phyloP scores from a whole-genome alignment of 2,888 invertebrate species.

The Agrilus mali region DNA sequence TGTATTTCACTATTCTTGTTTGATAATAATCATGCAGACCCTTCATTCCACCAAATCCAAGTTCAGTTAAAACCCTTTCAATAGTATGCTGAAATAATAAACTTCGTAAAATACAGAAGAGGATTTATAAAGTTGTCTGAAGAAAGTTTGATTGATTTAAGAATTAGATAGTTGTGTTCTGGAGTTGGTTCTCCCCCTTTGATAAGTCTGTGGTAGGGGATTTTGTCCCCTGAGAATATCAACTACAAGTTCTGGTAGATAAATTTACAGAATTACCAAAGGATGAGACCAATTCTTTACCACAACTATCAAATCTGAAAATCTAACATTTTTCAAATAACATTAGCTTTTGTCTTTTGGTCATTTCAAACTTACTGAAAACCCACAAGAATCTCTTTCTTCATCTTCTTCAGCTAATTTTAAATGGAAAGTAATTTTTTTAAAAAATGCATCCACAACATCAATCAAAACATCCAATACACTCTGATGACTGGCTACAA shows the following conservation, averaged over 20 bases:
- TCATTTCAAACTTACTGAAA: slow-evolving; percentile 34
- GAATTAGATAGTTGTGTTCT: too few species aligned
- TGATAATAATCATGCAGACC: slow-evolving; percentile 47
- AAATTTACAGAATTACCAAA: too few species aligned
- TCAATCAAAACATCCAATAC: slow-evolving; percentile 37
- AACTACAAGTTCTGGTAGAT: too few species aligned
- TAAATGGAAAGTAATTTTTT: slow-evolving; percentile 36
- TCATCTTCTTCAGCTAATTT: slow-evolving; percentile 41
- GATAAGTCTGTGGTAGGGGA: too few species aligned
- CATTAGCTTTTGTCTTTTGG: too few species aligned
- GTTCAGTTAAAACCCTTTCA: slow-evolving; percentile 46
- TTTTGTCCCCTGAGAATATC: too few species aligned
- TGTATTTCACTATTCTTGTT: slow-evolving; percentile 28
- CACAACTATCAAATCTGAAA: too few species aligned
- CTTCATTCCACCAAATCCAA: slow-evolving; percentile 44
- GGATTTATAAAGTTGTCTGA: not conserved
- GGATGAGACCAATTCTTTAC: too few species aligned
- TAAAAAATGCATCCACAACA: slow-evolving; percentile 36
- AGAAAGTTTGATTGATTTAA: too few species aligned
- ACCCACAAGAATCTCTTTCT: slow-evolving; percentile 32
- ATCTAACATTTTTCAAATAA: too few species aligned
- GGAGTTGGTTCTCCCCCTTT: too few species aligned
- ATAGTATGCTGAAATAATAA: slow-evolving; percentile 39
- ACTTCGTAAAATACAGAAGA: not conserved
- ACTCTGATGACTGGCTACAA: slow-evolving; percentile 33